These are phyloP conservation scores for Cylloceria caligata DNA, from an alignment of 2,888 invertebrate species.

Conservation along the genomic window DNA sequence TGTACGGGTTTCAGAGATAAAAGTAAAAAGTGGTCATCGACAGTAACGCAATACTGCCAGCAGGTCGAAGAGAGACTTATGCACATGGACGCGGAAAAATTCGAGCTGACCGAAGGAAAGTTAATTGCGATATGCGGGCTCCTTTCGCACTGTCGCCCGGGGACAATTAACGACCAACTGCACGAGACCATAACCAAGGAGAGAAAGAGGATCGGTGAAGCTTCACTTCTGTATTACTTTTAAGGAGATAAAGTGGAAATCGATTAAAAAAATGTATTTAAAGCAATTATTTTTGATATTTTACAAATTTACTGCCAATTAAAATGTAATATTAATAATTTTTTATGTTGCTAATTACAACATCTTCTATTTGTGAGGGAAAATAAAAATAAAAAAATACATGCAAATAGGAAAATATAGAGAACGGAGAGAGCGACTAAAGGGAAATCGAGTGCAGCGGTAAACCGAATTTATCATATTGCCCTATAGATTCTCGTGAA, in stretches of 20 bases:
- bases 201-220: slow-evolving; percentile 9
- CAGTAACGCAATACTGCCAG: slow-evolving; percentile 15
- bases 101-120: slow-evolving; percentile 40
- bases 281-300: not conserved
- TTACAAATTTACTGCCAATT: no score
- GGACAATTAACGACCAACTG: slow-evolving; percentile 39
- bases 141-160: slow-evolving; percentile 43
- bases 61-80: slow-evolving; percentile 21
- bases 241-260: not conserved
- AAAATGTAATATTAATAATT: no score
- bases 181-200: slow-evolving; percentile 16
- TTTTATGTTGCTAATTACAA: no score
- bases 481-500: not conserved
- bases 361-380: not conserved
- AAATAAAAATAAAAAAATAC: slow-evolving; percentile 2
- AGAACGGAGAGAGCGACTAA: slow-evolving; percentile 10
- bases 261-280: not conserved
- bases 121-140: slow-evolving; percentile 43
- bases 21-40: slow-evolving; percentile 23
- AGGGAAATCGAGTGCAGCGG: slow-evolving; percentile 31
- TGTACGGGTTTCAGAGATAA: not conserved
- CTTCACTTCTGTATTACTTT: slow-evolving; percentile 1
- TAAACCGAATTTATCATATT: slow-evolving; percentile 34
- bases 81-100: slow-evolving; percentile 41
- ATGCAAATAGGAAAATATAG: not conserved